These are phyloP conservation scores for Nycteola revayana DNA, from an alignment of 2,888 invertebrate genomes.

Conservation along the genomic window DNA sequence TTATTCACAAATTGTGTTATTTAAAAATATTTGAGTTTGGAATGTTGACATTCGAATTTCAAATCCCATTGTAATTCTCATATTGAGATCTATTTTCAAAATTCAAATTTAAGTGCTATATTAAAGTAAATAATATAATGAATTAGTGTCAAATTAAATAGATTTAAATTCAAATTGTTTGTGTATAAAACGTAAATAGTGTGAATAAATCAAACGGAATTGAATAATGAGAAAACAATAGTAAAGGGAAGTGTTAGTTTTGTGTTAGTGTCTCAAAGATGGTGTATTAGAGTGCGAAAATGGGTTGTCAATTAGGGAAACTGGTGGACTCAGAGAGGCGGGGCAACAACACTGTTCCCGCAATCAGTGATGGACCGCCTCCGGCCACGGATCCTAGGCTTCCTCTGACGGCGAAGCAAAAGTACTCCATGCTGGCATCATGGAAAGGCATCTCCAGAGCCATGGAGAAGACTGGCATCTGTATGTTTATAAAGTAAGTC, in stretches of 20 bases:
- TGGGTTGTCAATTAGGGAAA: slow-evolving; percentile 91
- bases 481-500: slow-evolving; percentile 96
- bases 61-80: too few species aligned
- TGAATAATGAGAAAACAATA: slow-evolving; percentile 15
- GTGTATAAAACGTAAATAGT: slow-evolving; percentile 4
- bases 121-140: slow-evolving; percentile 7
- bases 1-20: too few species aligned
- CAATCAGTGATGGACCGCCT: slow-evolving; percentile 82
- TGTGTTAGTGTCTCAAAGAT: slow-evolving; percentile 23
- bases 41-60: too few species aligned
- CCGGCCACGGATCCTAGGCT: slow-evolving; percentile 89
- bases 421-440: slow-evolving; percentile 93
- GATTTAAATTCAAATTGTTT: too few species aligned
- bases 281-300: slow-evolving; percentile 47
- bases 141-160: slow-evolving; percentile 6
- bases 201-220: slow-evolving; percentile 4
- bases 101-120: not conserved
- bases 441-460: slow-evolving; percentile 96
- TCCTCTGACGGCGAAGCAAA: slow-evolving; percentile 92
- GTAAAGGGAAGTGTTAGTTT: slow-evolving; percentile 7
- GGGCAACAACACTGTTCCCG: slow-evolving; percentile 63
- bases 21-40: too few species aligned
- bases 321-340: slow-evolving; percentile 83
- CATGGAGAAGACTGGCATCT: slow-evolving; percentile 93
- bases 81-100: too few species aligned